Conservation (phyloP, 2,797 vertebrate species). For the Macropus fuliginosus region DNA sequence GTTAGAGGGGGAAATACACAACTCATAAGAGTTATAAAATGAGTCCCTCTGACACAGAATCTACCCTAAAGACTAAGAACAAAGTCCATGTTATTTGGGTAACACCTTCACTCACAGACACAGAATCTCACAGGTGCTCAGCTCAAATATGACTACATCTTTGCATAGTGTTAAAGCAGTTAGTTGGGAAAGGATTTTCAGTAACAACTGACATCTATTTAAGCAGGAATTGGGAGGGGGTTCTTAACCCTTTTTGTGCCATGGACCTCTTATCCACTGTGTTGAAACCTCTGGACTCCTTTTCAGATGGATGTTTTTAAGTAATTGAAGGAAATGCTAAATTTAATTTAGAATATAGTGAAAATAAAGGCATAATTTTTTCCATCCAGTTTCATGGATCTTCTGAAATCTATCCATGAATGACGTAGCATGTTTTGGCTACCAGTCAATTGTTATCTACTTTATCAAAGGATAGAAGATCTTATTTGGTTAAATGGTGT, state of each 20-base stretch:
- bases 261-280: neutral
- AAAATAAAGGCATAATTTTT: neutral
- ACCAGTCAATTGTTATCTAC: neutral
- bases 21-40: neutral
- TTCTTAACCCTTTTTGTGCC: neutral
- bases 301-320: neutral
- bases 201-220: neutral
- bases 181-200: neutral
- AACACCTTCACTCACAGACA: neutral
- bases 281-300: neutral
- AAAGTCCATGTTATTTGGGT: neutral
- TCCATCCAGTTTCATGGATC: neutral
- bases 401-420: neutral
- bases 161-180: neutral
- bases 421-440: neutral
- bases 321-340: neutral
- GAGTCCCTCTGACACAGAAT: neutral
- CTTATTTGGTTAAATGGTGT: neutral
- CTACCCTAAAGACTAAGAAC: conserved; percentile 20
- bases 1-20: conserved; percentile 14
- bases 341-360: neutral
- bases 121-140: neutral
- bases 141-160: neutral
- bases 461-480: neutral
- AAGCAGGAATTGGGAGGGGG: neutral